A percentile compares a stretch with the other conserved stretches of the same genome.
phyloP scores from a whole-genome alignment of 2,888 invertebrate genomes.

The Chrysodeixis includens region DNA sequence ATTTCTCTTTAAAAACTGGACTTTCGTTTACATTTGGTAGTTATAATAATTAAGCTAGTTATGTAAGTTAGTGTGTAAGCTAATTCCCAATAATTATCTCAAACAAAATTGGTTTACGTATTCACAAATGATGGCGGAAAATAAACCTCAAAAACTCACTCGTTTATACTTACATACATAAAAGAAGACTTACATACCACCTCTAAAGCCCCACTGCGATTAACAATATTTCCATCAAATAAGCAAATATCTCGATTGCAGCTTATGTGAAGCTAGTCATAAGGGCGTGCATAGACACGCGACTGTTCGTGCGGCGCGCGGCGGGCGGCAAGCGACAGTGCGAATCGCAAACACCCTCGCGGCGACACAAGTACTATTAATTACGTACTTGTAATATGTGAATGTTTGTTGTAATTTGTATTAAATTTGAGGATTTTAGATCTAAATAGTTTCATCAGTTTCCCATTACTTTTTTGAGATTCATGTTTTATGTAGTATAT shows the following conservation, averaged over 20 bases:
- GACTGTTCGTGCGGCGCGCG: conserved; percentile 42
- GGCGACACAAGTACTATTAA: conserved; percentile 59
- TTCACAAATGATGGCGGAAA: no score
- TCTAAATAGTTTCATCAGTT: no score
- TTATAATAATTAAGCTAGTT: no score
- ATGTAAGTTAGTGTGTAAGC: no score
- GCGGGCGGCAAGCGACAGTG: conserved; percentile 59
- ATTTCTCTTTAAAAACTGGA: no score
- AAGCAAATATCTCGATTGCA: conserved; percentile 49
- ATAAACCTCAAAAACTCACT: background rate
- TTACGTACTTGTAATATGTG: conserved; percentile 60
- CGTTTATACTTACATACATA: background rate
- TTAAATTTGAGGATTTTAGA: conserved; percentile 23
- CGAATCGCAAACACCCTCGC: conserved; percentile 69
- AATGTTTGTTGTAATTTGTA: conserved; percentile 50
- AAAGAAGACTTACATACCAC: no score
- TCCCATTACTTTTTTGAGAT: no score
- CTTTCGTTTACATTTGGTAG: no score
- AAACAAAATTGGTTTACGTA: no score
- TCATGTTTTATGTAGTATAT: no score
- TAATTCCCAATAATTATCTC: no score
- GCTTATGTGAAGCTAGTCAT: conserved; percentile 32
- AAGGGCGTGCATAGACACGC: conserved; percentile 56
- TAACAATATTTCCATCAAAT: conserved; percentile 42
- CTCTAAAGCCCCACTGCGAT: conserved; percentile 15